These are phyloP conservation scores for Upupa epops DNA, from an alignment of 2,113 vertebrate species.

Conservation along the genomic window DNA sequence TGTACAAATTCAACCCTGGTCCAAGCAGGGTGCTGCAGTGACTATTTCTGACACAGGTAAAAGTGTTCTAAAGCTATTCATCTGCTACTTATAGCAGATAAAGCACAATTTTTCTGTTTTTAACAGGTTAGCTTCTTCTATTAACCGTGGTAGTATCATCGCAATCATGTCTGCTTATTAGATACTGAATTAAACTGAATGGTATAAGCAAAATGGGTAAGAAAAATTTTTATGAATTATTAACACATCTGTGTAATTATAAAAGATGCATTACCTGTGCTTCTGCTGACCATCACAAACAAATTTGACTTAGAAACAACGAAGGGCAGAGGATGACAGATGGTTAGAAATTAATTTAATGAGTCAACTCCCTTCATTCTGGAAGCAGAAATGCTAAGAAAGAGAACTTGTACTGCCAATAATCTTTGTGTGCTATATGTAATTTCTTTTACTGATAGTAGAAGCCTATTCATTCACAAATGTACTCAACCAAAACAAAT, in stretches of 20 bases:
- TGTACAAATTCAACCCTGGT: background rate
- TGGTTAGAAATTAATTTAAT: background rate
- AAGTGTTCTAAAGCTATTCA: background rate
- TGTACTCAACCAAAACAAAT: too few species aligned
- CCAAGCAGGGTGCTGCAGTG: background rate
- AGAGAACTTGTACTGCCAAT: background rate
- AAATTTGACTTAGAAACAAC: background rate
- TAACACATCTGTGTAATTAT: background rate
- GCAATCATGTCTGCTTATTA: background rate
- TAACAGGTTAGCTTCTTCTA: background rate
- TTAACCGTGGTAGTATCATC: background rate
- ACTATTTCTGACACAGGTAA: background rate
- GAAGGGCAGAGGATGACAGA: background rate
- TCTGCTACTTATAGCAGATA: background rate
- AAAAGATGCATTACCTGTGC: background rate
- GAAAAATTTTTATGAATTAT: background rate
- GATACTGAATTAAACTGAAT: background rate
- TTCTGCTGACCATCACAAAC: background rate
- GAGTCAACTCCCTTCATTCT: background rate
- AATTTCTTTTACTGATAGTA: too few species aligned
- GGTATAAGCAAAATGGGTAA: background rate
- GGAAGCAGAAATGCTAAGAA: background rate
- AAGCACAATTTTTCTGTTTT: background rate
- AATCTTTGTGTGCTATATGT: too few species aligned
- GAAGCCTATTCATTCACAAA: too few species aligned